Percentiles rank a stretch among this genome's conserved stretches.
phyloP scores from a whole-genome alignment of 2,888 invertebrate species.

The Pammene fasciana region DNA sequence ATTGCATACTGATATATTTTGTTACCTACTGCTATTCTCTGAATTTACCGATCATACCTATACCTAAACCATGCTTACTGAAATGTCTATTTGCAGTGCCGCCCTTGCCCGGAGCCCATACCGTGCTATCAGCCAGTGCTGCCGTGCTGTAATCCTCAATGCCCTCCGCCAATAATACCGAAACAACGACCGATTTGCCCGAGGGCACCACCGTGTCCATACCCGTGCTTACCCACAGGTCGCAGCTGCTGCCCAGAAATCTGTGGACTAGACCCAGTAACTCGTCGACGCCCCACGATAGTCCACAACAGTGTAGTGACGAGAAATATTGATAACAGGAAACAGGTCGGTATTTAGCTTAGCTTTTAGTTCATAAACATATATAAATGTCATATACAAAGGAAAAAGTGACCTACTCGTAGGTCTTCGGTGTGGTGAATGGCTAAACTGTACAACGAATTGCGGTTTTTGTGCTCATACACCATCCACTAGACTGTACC shows the following conservation, averaged over 20 bases:
- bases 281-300: slow-evolving; percentile 82
- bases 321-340: slow-evolving; percentile 16
- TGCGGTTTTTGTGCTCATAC: too few species aligned
- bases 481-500: too few species aligned
- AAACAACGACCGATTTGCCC: slow-evolving; percentile 78
- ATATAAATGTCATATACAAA: too few species aligned
- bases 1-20: background rate
- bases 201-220: slow-evolving; percentile 70
- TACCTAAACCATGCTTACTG: too few species aligned
- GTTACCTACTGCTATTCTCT: too few species aligned
- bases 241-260: slow-evolving; percentile 72
- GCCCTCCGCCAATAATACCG: slow-evolving; percentile 79
- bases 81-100: slow-evolving; percentile 56
- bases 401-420: too few species aligned
- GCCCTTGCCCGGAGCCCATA: slow-evolving; percentile 71
- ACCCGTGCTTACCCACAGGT: slow-evolving; percentile 77
- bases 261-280: slow-evolving; percentile 80
- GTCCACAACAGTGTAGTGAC: slow-evolving; percentile 78
- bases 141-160: slow-evolving; percentile 77
- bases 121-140: slow-evolving; percentile 73
- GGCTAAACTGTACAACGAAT: too few species aligned
- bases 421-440: too few species aligned
- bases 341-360: slow-evolving; percentile 19
- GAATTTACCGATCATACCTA: too few species aligned
- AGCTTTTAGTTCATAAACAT: background rate